Percentiles rank a stretch among this genome's conserved stretches.
These are phyloP conservation scores for Amiota mariae DNA, from an alignment of 2,888 invertebrate species.

Conservation along the genomic window DNA sequence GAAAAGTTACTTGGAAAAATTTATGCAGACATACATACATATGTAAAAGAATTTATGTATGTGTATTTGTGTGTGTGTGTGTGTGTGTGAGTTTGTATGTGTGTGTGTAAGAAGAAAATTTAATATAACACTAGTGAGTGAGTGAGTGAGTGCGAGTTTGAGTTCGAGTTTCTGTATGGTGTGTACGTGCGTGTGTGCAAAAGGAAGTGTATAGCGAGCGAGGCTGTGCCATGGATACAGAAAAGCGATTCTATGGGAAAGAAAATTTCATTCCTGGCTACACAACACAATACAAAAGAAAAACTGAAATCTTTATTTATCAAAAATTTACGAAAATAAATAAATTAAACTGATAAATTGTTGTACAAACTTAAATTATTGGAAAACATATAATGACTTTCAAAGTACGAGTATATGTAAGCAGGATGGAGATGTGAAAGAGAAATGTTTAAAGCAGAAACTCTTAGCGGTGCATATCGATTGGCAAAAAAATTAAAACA, in stretches of 20 bases:
- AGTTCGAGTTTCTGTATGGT: slow-evolving; percentile 22
- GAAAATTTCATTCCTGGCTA: not conserved
- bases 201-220: slow-evolving; percentile 50
- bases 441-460: no score
- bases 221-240: slow-evolving; percentile 68
- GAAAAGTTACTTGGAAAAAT: slow-evolving; percentile 1
- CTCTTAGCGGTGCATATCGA: slow-evolving; percentile 61
- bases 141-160: slow-evolving; percentile 23
- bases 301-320: not conserved
- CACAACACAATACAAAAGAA: not conserved
- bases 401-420: no score
- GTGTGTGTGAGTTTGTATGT: not conserved
- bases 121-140: slow-evolving; percentile 20
- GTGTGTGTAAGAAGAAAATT: slow-evolving; percentile 17
- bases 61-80: not conserved
- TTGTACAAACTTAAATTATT: no score
- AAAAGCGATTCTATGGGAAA: slow-evolving; percentile 68
- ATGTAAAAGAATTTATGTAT: not conserved
- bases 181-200: slow-evolving; percentile 46
- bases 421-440: no score
- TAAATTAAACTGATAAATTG: slow-evolving; percentile 9
- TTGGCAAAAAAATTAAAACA: slow-evolving; percentile 47
- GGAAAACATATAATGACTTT: no score
- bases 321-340: not conserved
- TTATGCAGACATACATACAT: not conserved